Conservation (phyloP, 2,797 vertebrate genomes). For the Sebastes elongatus region DNA sequence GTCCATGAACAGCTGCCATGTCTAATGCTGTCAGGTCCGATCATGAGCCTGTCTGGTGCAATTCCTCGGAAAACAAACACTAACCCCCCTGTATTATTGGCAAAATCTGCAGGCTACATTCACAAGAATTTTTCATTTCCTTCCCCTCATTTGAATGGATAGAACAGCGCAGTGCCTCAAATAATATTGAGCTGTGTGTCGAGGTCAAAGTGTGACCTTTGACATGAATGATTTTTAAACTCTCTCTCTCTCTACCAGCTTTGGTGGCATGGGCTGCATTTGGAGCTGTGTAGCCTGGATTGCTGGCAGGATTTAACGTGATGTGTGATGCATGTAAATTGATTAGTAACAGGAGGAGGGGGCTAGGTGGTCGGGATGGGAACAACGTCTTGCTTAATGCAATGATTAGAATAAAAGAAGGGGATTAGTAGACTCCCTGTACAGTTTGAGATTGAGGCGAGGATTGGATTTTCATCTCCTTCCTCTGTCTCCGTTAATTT, state of each 20-base stretch:
- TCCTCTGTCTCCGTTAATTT: constrained; percentile 18
- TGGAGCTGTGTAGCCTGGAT: constrained; percentile 15
- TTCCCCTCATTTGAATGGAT: not conserved
- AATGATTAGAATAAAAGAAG: constrained; percentile 6
- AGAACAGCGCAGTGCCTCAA: not conserved
- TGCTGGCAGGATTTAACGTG: constrained; percentile 45
- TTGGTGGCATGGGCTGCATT: constrained; percentile 12
- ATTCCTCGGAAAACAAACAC: constrained; percentile 16
- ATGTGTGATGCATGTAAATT: constrained; percentile 67
- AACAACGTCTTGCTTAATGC: constrained; percentile 18
- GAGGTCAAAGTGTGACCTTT: not conserved
- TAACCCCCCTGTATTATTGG: not conserved
- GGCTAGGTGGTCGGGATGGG: constrained; percentile 4
- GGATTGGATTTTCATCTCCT: constrained; percentile 22
- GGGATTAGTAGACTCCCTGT: not conserved
- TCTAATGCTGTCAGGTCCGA: constrained; percentile 19
- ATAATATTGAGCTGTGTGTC: not conserved
- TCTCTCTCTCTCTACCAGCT: not conserved
- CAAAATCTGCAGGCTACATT: not conserved
- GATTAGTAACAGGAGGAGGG: constrained; percentile 41
- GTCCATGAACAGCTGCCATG: constrained; percentile 13
- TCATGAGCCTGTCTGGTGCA: constrained; percentile 24
- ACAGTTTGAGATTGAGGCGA: not conserved
- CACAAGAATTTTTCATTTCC: not conserved
- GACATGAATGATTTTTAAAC: not conserved